Conservation (phyloP, 2,113 vertebrate species). For the Serilophus lunatus region DNA sequence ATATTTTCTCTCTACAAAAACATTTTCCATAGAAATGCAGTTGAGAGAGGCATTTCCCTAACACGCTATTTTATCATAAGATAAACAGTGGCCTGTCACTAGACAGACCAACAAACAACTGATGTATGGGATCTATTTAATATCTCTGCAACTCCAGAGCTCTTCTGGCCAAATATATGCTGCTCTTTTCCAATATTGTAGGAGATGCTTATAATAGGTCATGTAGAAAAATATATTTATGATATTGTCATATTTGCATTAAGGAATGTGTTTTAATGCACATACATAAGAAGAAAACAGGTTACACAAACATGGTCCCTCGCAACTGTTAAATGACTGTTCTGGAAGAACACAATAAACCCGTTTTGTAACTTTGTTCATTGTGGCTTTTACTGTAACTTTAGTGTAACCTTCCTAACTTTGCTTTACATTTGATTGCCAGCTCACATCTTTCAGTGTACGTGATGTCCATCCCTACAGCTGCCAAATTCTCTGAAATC, state of each 20-base stretch:
- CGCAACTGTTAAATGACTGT: background rate
- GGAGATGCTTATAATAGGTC: background rate
- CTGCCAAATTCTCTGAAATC: background rate
- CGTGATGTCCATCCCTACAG: background rate
- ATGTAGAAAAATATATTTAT: background rate
- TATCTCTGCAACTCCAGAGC: background rate
- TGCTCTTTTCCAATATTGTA: background rate
- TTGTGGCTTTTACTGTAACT: background rate
- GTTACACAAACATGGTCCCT: background rate
- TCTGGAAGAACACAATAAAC: background rate
- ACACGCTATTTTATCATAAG: background rate
- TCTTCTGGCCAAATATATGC: background rate
- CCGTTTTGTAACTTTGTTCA: background rate
- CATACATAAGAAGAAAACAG: background rate
- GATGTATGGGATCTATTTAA: constrained; percentile 24
- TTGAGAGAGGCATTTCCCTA: constrained; percentile 22
- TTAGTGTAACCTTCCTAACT: background rate
- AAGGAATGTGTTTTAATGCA: background rate
- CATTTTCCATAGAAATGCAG: background rate
- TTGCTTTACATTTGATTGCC: background rate
- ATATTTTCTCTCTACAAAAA: background rate
- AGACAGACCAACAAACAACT: constrained; percentile 3
- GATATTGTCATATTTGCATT: background rate
- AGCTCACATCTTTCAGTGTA: background rate
- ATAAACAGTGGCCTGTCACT: constrained; percentile 22